Evolutionary conservation across 2,888 invertebrate species (phyloP).

Genomic region (Tachina fera): DNA sequence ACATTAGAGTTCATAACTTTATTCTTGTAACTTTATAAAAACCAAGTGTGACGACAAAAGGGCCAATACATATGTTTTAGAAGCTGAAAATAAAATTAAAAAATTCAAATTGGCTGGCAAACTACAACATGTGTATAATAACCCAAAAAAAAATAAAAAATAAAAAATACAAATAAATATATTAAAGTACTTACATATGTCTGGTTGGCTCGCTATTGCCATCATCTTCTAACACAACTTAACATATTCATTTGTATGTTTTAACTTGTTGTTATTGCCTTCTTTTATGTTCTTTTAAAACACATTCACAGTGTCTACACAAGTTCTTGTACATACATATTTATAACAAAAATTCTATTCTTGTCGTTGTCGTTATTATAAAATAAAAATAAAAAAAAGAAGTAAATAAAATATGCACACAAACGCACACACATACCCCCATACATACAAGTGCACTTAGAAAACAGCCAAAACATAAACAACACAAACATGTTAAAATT

Average conservation of each 20-base stretch:
- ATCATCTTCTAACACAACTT: conserved; percentile 51
- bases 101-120: conserved; percentile 5
- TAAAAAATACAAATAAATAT: conserved; percentile 7
- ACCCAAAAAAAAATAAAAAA: not conserved
- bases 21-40: not conserved
- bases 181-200: not conserved
- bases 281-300: conserved; percentile 37
- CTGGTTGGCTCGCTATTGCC: conserved; percentile 2
- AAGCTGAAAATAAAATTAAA: not conserved
- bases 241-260: conserved; percentile 60
- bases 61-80: conserved; percentile 18
- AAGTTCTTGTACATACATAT: conserved; percentile 7
- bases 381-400: not conserved
- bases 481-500: not conserved
- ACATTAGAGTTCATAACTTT: conserved; percentile 13
- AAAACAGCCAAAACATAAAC: not conserved
- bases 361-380: conserved; percentile 22
- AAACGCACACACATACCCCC: not conserved
- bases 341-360: conserved; percentile 7
- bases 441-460: not conserved
- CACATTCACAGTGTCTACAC: conserved; percentile 34
- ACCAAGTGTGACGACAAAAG: conserved; percentile 17
- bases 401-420: not conserved
- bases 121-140: conserved; percentile 1
- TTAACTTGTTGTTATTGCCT: conserved; percentile 50